phyloP scores from a whole-genome alignment of 2,797 vertebrate genomes.

The Sphenodon punctatus region DNA sequence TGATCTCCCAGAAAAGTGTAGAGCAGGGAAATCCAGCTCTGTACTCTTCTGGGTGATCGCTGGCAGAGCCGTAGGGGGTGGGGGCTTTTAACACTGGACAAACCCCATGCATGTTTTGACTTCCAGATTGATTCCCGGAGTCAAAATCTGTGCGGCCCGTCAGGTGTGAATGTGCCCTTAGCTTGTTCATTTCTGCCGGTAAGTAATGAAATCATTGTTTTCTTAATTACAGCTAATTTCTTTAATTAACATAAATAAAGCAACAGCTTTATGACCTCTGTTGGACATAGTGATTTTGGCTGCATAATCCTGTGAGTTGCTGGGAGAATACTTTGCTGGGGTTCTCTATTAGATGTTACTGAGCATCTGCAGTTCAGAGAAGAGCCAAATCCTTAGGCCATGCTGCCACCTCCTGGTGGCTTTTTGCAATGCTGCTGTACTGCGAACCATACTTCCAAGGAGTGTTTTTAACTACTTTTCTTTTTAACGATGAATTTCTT shows the following conservation, averaged over 20 bases:
- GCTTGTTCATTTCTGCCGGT: slow-evolving; percentile 30
- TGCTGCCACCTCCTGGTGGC: slow-evolving; percentile 41
- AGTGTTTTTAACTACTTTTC: background rate
- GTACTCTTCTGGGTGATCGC: too few relatives aligned
- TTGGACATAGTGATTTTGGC: slow-evolving; percentile 50
- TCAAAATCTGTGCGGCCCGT: too few relatives aligned
- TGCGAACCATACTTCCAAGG: too few relatives aligned
- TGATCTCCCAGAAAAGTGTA: too few relatives aligned
- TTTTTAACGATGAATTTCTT: background rate
- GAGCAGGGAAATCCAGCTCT: too few relatives aligned
- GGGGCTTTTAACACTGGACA: too few relatives aligned
- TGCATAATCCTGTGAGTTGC: slow-evolving; percentile 2
- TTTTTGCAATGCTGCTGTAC: background rate
- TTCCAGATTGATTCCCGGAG: too few relatives aligned
- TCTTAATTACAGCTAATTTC: slow-evolving; percentile 32
- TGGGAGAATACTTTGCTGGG: slow-evolving; percentile 36
- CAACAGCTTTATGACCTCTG: background rate
- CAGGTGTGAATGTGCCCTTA: too few relatives aligned
- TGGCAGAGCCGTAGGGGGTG: too few relatives aligned
- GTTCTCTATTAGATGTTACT: too few relatives aligned
- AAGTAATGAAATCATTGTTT: slow-evolving; percentile 47
- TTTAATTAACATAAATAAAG: slow-evolving; percentile 55
- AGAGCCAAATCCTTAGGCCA: background rate
- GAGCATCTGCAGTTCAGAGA: background rate
- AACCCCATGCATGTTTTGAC: too few relatives aligned